Base-by-base conservation (phyloP, 1,140 invertebrate genomes). In the Solenopsis fugax region DNA sequence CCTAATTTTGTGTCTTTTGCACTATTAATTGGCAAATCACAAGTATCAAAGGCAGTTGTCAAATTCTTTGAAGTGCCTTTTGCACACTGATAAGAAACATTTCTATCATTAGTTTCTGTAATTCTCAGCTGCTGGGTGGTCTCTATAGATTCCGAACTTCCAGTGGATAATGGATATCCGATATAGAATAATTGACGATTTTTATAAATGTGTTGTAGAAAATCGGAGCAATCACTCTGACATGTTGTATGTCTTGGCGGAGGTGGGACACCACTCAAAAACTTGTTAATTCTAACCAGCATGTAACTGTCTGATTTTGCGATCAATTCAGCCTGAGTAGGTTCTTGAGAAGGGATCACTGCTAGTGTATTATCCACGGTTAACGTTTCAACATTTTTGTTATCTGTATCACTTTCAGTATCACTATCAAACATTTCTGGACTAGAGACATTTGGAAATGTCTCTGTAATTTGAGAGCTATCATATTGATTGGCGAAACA, bases 231-330 rank as follows among this genome's bases (percentile, higher is more conserved):
- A 91, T 96, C 96, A 67, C 95, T 95, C 72, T 96, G 96, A 58
- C 96, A 94, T 41, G 96, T 96, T 9, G 97, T 97, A 9, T 97
- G 95, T 67, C 96, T 97, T 12, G 97, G 97, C 48, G 97, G 97
- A 48, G 97, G 97, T 48, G 96, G 94, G 0, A 97, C 95, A 4
- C 97, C 97, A 85, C 95, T 95, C 34, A 95, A 86, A 78, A 87
- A 93, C 88, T 94, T 94, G 37, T 92, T 93, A 6, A 95, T 92
- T 86, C 88, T 94, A 0, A 24, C 86, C 24, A 93, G 56, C 45
- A 93, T 67, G 52, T 86, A 87, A 29, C 75, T 86, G 69, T 95
- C 95, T 0, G 94, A 94, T 72, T 86, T 93, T 6, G 64, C 41
- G 54, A 95, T 85, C 2, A 93, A 65, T 56, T 95, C 94, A 29